These are phyloP conservation scores for Cydia pomonella DNA, from an alignment of 1,140 invertebrate species.

Conservation along the genomic window DNA sequence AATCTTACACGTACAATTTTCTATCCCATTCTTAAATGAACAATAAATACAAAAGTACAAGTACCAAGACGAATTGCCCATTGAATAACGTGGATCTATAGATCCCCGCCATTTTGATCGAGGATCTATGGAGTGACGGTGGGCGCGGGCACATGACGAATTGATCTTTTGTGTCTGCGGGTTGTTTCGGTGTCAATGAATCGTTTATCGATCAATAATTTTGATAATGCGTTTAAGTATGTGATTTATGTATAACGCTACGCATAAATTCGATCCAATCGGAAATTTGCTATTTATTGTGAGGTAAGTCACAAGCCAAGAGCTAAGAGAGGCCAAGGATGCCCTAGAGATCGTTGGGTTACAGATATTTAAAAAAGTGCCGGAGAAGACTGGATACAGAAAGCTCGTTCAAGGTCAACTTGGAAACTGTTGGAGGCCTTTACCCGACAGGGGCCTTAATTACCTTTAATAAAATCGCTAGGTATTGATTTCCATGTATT, in stretches of 20 bases:
- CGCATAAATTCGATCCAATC: no score
- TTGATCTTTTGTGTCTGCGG: constrained; percentile 22
- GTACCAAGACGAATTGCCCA: constrained; percentile 26
- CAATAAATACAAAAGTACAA: constrained; percentile 33
- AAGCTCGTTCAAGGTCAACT: no score
- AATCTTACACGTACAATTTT: constrained; percentile 13
- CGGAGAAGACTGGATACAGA: no score
- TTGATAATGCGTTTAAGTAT: neutral
- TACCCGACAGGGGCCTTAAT: no score
- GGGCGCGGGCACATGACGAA: constrained; percentile 5
- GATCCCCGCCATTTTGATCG: constrained; percentile 25
- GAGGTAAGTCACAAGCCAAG: no score
- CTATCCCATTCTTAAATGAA: constrained; percentile 19
- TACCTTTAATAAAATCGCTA: no score
- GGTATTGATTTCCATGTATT: no score
- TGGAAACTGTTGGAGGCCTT: no score
- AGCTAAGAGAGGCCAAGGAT: no score
- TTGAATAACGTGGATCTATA: constrained; percentile 16
- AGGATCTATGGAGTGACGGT: constrained; percentile 7
- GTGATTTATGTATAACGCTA: constrained; percentile 5
- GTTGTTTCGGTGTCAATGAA: constrained; percentile 13
- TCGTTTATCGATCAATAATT: constrained; percentile 26
- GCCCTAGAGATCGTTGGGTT: no score
- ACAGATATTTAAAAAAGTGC: no score
- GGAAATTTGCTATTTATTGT: no score